Base-by-base conservation (phyloP, 2,888 invertebrate species). In the Drosophila engyochracea region DNA sequence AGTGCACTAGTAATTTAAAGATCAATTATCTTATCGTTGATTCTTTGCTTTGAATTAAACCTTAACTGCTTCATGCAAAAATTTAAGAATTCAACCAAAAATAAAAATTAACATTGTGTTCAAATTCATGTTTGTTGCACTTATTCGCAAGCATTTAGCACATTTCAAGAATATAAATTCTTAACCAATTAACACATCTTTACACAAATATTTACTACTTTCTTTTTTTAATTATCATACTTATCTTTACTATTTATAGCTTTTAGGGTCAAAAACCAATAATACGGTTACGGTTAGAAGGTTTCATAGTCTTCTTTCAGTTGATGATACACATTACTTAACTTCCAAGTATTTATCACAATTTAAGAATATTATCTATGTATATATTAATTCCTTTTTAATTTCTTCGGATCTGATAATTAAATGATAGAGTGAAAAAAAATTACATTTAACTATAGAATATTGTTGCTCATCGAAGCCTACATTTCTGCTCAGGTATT, bases 161-260 rank as follows among this genome's bases (percentile, higher is more conserved):
- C 16, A 28, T 51, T 62, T 44, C 52, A 16, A 30, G 25, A 35
- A 67, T 54, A 53, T 44, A 0, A 22, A 33, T 22, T 39, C 49
- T 28, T 14, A 31, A 30, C 12, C 47, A n/a, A 31, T 62, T 74
- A 44, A 28, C 58, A 58, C 52, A 33, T 68, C 14, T 7, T 33
- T 54, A 22, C 31, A 30, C 7, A 30, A n/a, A 22, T 35, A 47
- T 33, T 31, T 41, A 25, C 54, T 14, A 33, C 6, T 30, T 30
- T 35, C 12, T 44, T 19, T 60, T 53, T n/a, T 19, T 14, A 35
- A 47, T 22, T 47, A 47, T 22, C 47, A 14, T 30, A 44, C 44
- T 16, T 19, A 30, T 28, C 35, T 47, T 9, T 44, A 10, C 28
- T 22, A 47, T 25, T 25, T 25, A 25, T 4, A 25, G 25, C 4